Conservation (phyloP, 2,888 invertebrate species). For the Thera obeliscata region DNA sequence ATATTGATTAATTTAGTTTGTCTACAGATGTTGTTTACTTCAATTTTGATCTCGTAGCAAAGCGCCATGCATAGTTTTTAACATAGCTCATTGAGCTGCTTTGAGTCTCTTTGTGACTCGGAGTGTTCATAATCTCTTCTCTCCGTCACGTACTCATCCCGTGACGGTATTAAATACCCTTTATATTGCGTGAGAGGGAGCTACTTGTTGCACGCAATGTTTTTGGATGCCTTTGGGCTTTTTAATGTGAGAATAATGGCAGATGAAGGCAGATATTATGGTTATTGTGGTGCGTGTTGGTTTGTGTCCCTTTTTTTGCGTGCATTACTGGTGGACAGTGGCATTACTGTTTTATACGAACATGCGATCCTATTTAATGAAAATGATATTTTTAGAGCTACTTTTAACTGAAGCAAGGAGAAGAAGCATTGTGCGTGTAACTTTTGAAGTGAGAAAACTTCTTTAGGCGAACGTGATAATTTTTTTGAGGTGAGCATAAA, state of each 20-base stretch:
- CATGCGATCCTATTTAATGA: background rate
- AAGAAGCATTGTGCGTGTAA: too few relatives aligned
- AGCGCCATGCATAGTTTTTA: too few relatives aligned
- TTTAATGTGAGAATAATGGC: slow-evolving; percentile 36
- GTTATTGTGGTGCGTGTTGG: slow-evolving; percentile 25
- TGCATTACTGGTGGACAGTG: slow-evolving; percentile 22
- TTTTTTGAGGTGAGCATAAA: too few relatives aligned
- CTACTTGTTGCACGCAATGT: slow-evolving; percentile 73
- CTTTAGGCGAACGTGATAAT: too few relatives aligned
- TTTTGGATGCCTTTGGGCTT: slow-evolving; percentile 29
- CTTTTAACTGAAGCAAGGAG: background rate
- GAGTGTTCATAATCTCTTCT: background rate
- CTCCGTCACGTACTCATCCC: slow-evolving; percentile 5
- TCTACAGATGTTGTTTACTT: too few relatives aligned
- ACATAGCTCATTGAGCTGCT: too few relatives aligned
- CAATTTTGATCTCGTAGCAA: too few relatives aligned
- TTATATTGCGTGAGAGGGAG: slow-evolving; percentile 42
- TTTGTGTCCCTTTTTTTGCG: slow-evolving; percentile 21
- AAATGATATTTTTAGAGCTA: background rate
- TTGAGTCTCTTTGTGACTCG: background rate
- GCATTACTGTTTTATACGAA: slow-evolving; percentile 7
- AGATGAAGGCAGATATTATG: slow-evolving; percentile 29
- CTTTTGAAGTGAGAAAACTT: too few relatives aligned
- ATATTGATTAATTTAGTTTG: too few relatives aligned
- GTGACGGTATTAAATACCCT: background rate